Base-by-base conservation (phyloP, 2,113 vertebrate genomes). In the Heterotis niloticus region DNA sequence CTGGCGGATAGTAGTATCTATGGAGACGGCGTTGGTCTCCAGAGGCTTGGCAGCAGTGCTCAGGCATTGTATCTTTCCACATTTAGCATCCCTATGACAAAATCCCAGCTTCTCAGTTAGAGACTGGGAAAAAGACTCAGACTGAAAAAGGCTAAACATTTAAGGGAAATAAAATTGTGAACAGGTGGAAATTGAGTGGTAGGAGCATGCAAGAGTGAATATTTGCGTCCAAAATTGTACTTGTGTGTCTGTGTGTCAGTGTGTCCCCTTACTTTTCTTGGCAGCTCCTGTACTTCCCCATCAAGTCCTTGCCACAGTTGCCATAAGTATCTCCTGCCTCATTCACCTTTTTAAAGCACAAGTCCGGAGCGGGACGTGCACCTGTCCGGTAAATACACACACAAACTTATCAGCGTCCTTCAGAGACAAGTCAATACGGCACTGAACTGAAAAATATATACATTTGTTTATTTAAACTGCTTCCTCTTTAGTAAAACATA, bases 31-130 rank as follows among this genome's bases (percentile, higher is more conserved):
- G 0, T 95, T 98, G 87, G 91, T 89, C 84, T 94, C 94, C 73
- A 96, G 84, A 23, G 98, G 96, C 44, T 94, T 95, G 44, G 83
- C 78, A 57, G 94, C 92, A 0, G 92, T 86, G 24, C 94, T 93
- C 82, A 91, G 90, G 83, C 98, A 99, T 89, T 99, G 98, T 87
- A 99, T 98, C 90, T 99, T 99, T 60, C 98, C 98, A 77, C 98
- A 99, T 84, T 93, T 95, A 57, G 94, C 93, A 82, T 98, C 92
- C 74, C 98, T 99, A 80, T 75, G n/a, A 64, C 16, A 26, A 56
- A n/a, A 60, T 56, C 66, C n/a, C 24, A 70, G 56, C 5, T 29
- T 51, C 59, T 24, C 14, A 56, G 23, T 79, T 54, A 79, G 59
- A 11, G 12, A 5, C 73, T 28, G 51, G 34, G 56, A 24, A 51